Evolutionary conservation across 2,888 invertebrate species (phyloP), one percentile per base, ranked within the genome.

Genomic region (Philereme transversata): DNA sequence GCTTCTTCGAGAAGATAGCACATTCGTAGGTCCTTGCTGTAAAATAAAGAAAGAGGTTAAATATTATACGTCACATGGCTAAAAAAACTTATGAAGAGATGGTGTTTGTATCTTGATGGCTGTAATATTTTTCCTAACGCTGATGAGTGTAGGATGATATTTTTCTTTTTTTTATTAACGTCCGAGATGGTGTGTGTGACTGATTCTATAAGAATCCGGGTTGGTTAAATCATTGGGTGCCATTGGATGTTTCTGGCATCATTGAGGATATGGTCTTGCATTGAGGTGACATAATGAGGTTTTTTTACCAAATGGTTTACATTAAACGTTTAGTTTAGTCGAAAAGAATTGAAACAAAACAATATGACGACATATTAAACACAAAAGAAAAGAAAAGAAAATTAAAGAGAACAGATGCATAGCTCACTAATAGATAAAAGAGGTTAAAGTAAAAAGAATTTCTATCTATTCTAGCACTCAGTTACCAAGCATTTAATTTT

Each of bases 1-100:
- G 83, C 97, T 97, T 73, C 97, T 93, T 73, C 97, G 93, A 40
- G 97, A 96, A 35, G 96, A 96, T 75, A 96, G 89, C 43, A 95
- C 92, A 69, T 95, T 95, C 49, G 94, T 94, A 5, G 96, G 95
- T 40, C 96, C 95, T 95, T 97, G 93, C 94, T 94, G 88, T 51
- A 91, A 87, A 65, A 76, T 71, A 56, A 57, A 51, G 64, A 35
- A 10, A 44, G 9, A 53, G 8, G 33, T 38, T 51, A 9, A 43
- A 8, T n/a, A 41, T 40, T 4, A 41, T 34, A 22, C 10, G 11
- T 43, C 10, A 38, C 38, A 38, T 3, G 5, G 38, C 38, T 38
- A 5, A 38, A 6, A 38, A 38, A 8, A 38, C 5, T 38, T 6
- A 38, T 7, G 22, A 22, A 22, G 22, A 22, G 22, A 22, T 22